Percentiles rank a stretch among this genome's conserved stretches.
Conservation (phyloP, 2,888 invertebrate genomes). For the Suillia variegata region DNA sequence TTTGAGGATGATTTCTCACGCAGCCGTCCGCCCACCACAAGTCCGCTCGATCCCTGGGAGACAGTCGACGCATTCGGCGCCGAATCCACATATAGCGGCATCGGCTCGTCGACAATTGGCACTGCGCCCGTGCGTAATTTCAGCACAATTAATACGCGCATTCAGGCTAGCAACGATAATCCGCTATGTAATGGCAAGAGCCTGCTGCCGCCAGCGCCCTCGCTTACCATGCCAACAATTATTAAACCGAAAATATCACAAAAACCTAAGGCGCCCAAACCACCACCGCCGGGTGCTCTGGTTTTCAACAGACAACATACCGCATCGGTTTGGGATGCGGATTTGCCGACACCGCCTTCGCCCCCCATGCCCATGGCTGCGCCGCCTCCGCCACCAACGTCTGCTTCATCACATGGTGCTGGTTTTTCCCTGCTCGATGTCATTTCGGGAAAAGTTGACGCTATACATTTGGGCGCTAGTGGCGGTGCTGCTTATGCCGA, state of each 20-base stretch:
- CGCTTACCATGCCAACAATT: slow-evolving; percentile 73
- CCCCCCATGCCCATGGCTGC: slow-evolving; percentile 82
- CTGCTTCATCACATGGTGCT: slow-evolving; percentile 43
- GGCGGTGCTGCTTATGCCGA: slow-evolving; percentile 36
- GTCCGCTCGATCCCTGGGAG: slow-evolving; percentile 60
- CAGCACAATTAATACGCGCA: slow-evolving; percentile 34
- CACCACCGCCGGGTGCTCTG: slow-evolving; percentile 40
- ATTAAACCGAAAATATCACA: slow-evolving; percentile 65
- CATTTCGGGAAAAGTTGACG: slow-evolving; percentile 53
- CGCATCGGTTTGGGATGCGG: slow-evolving; percentile 13
- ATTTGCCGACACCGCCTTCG: slow-evolving; percentile 62
- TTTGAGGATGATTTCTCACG: slow-evolving; percentile 79
- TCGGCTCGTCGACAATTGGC: slow-evolving; percentile 47
- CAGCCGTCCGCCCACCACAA: slow-evolving; percentile 62
- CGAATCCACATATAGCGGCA: slow-evolving; percentile 36
- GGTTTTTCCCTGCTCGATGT: slow-evolving; percentile 58
- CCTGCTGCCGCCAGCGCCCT: slow-evolving; percentile 59
- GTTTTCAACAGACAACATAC: slow-evolving; percentile 1
- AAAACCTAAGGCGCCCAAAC: slow-evolving; percentile 55
- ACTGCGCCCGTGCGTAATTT: slow-evolving; percentile 56
- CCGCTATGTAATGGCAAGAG: slow-evolving; percentile 64
- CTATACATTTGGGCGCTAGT: slow-evolving; percentile 43
- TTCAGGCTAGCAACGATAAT: slow-evolving; percentile 66
- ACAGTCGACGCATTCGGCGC: slow-evolving; percentile 43
- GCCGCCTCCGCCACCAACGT: slow-evolving; percentile 79